Evolutionary conservation across 1,140 invertebrate genomes (phyloP), one percentile per base, ranked within the genome.

Genomic region (Bombus superbus): DNA sequence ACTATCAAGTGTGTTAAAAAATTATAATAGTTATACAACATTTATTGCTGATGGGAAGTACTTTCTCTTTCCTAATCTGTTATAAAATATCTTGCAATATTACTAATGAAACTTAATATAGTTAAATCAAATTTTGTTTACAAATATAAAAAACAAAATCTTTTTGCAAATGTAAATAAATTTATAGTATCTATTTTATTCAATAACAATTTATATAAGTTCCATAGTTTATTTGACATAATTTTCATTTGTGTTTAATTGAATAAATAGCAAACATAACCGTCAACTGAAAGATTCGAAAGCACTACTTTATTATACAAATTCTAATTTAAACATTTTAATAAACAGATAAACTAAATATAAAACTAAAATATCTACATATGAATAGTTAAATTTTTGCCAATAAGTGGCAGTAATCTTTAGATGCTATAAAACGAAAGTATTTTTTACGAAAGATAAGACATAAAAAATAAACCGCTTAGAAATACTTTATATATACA

Each of bases 21-120:
- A 35, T 66, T 47, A 87, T 22, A n/a, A 62, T 81, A 25, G 62
- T 66, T 18, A 47, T 42, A 32, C 69, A 81, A 57, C 38, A 81
- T 64, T 35, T 82, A 15, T 78, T 69, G 40, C 22, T 57, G 25
- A 77, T 44, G 66, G 59, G 10, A 57, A 77, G 44, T 59, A 73
- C 22, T 81, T 81, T 57, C 44, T 82, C 18, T 57, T 81, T 59
- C 42, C 25, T 2, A 62, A 69, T n/a, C 13, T 44, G 15, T 66
- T 79, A 89, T 15, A 74, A 88, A 69, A 80, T 59, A 74, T 69
- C 28, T 62, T 78, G 47, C 13, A 59, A 76, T 13, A 28, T 38
- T 42, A 3, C 13, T 13, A 44, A 44, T 8, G 15, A 1, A 72
- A 44, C 42, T 72, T n/a, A 72, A 72, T 9, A 32, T n/a, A 44